Evolutionary conservation across 1,140 invertebrate species (phyloP), one percentile per base, ranked within the genome.

Genomic region (Aphis craccivora): DNA sequence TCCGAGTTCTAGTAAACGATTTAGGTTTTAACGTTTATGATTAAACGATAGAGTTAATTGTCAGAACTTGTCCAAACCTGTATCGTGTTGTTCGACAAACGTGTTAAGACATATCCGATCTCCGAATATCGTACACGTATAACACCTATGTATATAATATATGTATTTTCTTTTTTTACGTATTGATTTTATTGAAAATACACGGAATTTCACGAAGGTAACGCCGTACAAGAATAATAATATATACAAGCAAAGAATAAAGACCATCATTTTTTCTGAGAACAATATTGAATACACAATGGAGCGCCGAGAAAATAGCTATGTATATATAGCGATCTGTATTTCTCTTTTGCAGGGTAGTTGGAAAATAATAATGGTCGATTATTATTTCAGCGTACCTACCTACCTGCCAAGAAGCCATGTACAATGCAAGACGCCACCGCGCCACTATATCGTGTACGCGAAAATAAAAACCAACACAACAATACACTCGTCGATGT

Each of bases 231-330:
- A 37, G 35, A 83, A 83, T 37, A 37, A 37, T 25, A 35, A 40
- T 40, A 40, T 40, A 40, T 51, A 89, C 35, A 30, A 53, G 48
- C 2, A 55, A 55, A 55, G 48, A 89, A 89, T 89, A 89, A 89
- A 55, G 9, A 9, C n/a, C 18, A 35, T 37, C 40, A 53, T 37
- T 53, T 53, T 30, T 67, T 90, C 89, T 8, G 25, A 43, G 55
- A 90, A 90, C 89, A 43, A 53, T 37, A 76, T 76, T n/a, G 60
- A 76, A 76, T 76, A 25, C 14, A 89, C 89, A 67, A 90, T 67
- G 43, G 55, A 67, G 89, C 55, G 30, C 20, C 43, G 18, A 43
- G 53, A 45, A 90, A 90, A 67, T 25, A 43, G 43, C 18, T 43
- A 40, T 22, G 55, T 67, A 76, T 76, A 76, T 53, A 23, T 5